Evolutionary conservation across 2,797 vertebrate genomes (phyloP), one percentile per base, ranked within the genome.

Genomic region (Hydrolagus colliei): DNA sequence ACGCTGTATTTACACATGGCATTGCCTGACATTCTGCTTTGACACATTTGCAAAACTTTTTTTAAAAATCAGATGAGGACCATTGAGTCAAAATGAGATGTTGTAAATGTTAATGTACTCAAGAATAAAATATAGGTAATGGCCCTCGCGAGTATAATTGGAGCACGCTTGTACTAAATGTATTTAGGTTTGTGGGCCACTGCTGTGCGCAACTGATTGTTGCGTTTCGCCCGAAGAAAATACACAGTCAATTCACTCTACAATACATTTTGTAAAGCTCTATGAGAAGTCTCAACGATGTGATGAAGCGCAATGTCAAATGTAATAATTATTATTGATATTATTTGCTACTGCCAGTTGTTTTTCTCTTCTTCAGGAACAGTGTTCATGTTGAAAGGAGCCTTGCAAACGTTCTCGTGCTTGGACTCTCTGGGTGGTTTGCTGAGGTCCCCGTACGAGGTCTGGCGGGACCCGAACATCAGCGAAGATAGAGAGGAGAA

Each of bases 351-450:
- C 72, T 61, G 73, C 72, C 61, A 22, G 20, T 61, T 73, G 52
- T 65, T 61, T 16, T 6, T 86, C 0, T 88, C 0, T 90, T 88
- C 89, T 89, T 73, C 91, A 99, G 98, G 96, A 87, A 94, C 95
- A 0, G 91, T 97, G 78, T 92, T 98, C 88, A 96, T 96, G 86
- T 90, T 99, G 89, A 99, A 98, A 88, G 97, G 97, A 90, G 97
- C 97, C 0, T 93, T 99, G 86, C 89, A 98, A 91, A 94, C 92
- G 84, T 96, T 98, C 16, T 92, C 93, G 0, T 98, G 96, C 89
- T 89, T 99, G 95, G 96, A 98, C 91, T 96, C 92, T 90, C 89
- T 89, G 88, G 98, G 98, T 2, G 90, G 91, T 0, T 89, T 96
- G 89, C 94, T 97, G 86, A 95, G 95, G 87, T 94, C 94, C 5